These are phyloP conservation scores for Patiria miniata DNA, from an alignment of 35 echinoderm and acorn worm genomes.

Conservation along the genomic window DNA sequence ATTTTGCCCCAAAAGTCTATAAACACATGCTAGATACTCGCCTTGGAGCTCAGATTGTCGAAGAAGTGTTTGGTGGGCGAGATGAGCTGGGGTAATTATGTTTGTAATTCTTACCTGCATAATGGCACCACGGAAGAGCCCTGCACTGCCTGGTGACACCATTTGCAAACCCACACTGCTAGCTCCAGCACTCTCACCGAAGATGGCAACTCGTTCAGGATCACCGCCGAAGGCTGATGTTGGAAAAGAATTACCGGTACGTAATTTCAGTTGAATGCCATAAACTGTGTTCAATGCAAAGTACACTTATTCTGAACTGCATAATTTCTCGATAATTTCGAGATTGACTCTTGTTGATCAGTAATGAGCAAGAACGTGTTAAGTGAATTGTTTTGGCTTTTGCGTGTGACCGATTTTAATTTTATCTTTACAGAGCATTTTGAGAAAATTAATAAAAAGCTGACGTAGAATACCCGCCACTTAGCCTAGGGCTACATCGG, in stretches of 20 bases:
- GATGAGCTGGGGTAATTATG: neutral
- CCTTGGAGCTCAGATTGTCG: neutral
- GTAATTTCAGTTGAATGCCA: neutral
- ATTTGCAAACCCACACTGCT: conserved; percentile 65
- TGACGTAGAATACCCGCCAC: no score
- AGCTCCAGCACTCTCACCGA: conserved; percentile 82
- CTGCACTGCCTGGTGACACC: conserved; percentile 48
- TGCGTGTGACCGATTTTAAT: no score
- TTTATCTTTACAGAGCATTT: no score
- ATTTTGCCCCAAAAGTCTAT: neutral
- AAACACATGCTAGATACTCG: neutral
- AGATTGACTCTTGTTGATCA: no score
- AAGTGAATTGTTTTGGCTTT: no score
- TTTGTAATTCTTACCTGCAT: conserved; percentile 36
- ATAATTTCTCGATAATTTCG: no score
- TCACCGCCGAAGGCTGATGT: conserved; percentile 72
- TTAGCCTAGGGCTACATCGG: no score
- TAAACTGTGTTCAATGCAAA: no score
- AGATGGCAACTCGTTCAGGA: conserved; percentile 53
- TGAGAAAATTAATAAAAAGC: no score
- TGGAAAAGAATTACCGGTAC: neutral
- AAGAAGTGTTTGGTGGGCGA: neutral
- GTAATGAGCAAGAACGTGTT: no score
- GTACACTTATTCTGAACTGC: no score
- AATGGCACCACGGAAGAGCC: conserved; percentile 64